Evolutionary conservation across 2,113 vertebrate species (phyloP).

Genomic region (Potamarius usumacintae): DNA sequence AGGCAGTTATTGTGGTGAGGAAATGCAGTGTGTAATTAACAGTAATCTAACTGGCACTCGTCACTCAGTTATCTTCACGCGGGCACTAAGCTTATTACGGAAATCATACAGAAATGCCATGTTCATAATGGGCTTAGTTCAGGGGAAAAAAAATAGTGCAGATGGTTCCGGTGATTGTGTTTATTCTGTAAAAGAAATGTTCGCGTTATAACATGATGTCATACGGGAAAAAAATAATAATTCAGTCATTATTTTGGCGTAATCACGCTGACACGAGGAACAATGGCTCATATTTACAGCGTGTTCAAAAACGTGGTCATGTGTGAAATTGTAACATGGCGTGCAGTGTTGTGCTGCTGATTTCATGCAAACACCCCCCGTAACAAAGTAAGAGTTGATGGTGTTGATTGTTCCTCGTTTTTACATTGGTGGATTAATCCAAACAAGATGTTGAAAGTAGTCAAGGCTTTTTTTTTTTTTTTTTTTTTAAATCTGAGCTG

Average conservation of each 20-base stretch:
- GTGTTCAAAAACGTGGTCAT: not conserved
- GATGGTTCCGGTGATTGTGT: not conserved
- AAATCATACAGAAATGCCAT: not conserved
- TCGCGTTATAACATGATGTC: not conserved
- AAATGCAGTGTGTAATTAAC: not conserved
- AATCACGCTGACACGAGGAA: not conserved
- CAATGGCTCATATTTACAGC: not conserved
- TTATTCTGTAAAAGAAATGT: not conserved
- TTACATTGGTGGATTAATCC: too few relatives aligned
- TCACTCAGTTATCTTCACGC: not conserved
- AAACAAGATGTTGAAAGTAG: too few relatives aligned
- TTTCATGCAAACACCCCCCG: too few relatives aligned
- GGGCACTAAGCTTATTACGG: not conserved
- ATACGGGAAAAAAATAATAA: not conserved
- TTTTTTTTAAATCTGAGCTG: too few relatives aligned
- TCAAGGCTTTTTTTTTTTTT: too few relatives aligned
- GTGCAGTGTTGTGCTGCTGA: not conserved
- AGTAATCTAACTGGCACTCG: conserved; percentile 7
- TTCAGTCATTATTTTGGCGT: not conserved
- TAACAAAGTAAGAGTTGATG: not conserved
- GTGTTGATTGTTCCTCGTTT: too few relatives aligned
- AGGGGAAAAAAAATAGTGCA: too few relatives aligned
- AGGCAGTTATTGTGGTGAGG: not conserved
- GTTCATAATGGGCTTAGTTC: not conserved
- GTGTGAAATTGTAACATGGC: not conserved